Evolutionary conservation across 2,888 invertebrate species (phyloP), one percentile per base, ranked within the genome.

Genomic region (Scotopteryx bipunctaria): DNA sequence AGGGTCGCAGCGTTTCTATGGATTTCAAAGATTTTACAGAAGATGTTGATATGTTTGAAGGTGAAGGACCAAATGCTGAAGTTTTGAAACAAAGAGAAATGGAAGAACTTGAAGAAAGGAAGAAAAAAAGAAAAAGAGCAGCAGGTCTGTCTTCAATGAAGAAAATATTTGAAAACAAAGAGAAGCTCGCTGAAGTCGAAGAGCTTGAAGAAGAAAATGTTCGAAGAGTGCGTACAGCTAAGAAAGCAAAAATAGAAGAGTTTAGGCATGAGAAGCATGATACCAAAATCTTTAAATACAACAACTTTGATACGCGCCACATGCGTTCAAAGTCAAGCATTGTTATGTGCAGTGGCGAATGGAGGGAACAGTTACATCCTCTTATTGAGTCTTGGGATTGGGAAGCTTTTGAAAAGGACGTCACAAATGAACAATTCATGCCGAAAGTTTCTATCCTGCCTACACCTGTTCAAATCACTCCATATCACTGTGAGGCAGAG

Each of bases 161-260:
- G 61, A 94, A 94, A 83, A 93, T 95, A 66, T 95, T 95, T 77
- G 95, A 95, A 82, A 94, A 94, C 43, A 95, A 95, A 77, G 95
- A 95, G 74, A 92, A 89, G 60, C 86, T 92, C 25, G 94, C 93
- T 1, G 94, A 94, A 68, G 91, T 91, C 11, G 81, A 90, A 66
- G 91, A 91, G 57, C 71, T 91, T 52, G 92, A 94, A 71, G 93
- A 93, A 76, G 81, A 91, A 63, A 91, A 87, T 64, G 76, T 81
- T 63, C 86, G 86, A 32, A 73, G 79, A 59, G 86, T 78, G 35
- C 73, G 87, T 17, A 67, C 76, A 48, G 73, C 83, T 19, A 88
- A 86, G 58, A 89, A 86, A 71, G 85, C 86, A 8, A 86, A 88
- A 71, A 66, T 89, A 43, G 86, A 86, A 62, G 79, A 81, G 70